A percentile compares a stretch with the other conserved stretches of the same genome.
Conservation (phyloP, 2,113 vertebrate species). For the Phoenicopterus ruber region DNA sequence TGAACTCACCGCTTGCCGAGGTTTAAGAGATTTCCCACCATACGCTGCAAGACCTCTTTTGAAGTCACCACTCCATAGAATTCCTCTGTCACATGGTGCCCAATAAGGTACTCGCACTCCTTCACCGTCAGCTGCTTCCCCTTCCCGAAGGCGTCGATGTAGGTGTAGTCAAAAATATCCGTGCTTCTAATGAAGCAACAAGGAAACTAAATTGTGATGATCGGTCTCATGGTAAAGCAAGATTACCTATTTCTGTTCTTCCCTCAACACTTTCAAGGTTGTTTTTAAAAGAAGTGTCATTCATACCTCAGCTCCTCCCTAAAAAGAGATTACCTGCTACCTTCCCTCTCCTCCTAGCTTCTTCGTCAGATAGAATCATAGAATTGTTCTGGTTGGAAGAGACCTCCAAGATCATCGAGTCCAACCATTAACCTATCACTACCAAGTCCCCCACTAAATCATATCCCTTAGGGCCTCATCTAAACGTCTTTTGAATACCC, state of each 20-base stretch:
- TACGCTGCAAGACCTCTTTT: slow-evolving; percentile 90
- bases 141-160: slow-evolving; percentile 94
- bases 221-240: neutral
- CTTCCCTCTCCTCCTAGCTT: neutral
- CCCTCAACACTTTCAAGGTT: neutral
- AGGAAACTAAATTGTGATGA: neutral
- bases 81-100: slow-evolving; percentile 92
- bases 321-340: neutral
- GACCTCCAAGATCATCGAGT: too few relatives aligned
- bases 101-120: slow-evolving; percentile 94
- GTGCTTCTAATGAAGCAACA: slow-evolving; percentile 72
- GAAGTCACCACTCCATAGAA: slow-evolving; percentile 92
- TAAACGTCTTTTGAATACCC: too few relatives aligned
- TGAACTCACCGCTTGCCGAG: slow-evolving; percentile 92
- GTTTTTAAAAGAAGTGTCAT: neutral
- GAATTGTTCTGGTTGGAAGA: too few relatives aligned
- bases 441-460: too few relatives aligned
- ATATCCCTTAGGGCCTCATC: too few relatives aligned
- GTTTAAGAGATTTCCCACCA: slow-evolving; percentile 97
- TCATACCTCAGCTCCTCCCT: neutral
- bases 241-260: neutral
- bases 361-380: neutral
- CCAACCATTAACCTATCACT: too few relatives aligned
- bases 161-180: slow-evolving; percentile 93
- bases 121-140: slow-evolving; percentile 93